Conservation (phyloP, 2,888 invertebrate species). For the Lutraria lutraria region DNA sequence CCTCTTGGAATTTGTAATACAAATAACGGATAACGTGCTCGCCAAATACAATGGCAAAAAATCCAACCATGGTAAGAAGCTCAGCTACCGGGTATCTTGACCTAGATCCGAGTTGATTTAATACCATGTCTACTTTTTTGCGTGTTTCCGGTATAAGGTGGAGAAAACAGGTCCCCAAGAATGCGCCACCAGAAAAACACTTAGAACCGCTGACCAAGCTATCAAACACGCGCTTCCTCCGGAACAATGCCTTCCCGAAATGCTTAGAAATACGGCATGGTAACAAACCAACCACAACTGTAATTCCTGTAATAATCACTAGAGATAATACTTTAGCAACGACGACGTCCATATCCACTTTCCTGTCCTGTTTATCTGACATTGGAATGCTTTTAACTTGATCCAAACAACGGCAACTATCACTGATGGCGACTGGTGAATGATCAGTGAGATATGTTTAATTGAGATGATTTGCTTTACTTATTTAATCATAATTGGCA, state of each 20-base stretch:
- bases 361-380: conserved; percentile 56
- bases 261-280: conserved; percentile 79
- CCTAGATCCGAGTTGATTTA: conserved; percentile 78
- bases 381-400: conserved; percentile 46
- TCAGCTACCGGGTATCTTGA: conserved; percentile 82
- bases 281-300: conserved; percentile 79
- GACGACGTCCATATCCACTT: conserved; percentile 81
- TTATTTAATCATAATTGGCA: not conserved
- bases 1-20: conserved; percentile 77
- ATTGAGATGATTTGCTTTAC: not conserved
- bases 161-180: conserved; percentile 81
- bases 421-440: not conserved
- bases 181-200: conserved; percentile 81
- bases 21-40: conserved; percentile 80
- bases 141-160: conserved; percentile 82
- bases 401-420: not conserved
- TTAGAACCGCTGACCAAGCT: conserved; percentile 79
- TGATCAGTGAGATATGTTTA: not conserved
- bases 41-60: conserved; percentile 81
- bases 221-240: conserved; percentile 75
- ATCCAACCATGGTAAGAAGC: conserved; percentile 81
- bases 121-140: conserved; percentile 77
- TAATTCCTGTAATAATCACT: conserved; percentile 77
- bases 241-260: conserved; percentile 74
- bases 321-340: conserved; percentile 81